A percentile compares a stretch with the other conserved stretches of the same genome.
These are phyloP conservation scores for Xyrichtys novacula DNA, from an alignment of 2,797 vertebrate species.

Conservation along the genomic window DNA sequence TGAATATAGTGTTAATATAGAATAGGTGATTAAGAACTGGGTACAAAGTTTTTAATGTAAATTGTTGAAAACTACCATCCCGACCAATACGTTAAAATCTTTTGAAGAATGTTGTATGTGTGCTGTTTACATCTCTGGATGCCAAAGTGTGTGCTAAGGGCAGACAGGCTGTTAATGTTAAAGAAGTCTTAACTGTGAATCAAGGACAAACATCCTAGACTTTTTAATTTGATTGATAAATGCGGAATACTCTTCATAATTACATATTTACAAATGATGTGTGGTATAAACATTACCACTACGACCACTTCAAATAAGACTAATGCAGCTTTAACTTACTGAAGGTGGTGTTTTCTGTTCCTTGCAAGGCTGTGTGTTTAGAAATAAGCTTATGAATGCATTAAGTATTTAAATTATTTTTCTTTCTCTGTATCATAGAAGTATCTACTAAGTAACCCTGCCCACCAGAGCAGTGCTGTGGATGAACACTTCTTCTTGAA, in stretches of 20 bases:
- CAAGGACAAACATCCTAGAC: not conserved
- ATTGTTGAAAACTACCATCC: too few species aligned
- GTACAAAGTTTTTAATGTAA: too few species aligned
- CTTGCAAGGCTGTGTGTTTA: not conserved
- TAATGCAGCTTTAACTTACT: too few species aligned
- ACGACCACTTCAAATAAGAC: too few species aligned
- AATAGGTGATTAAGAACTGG: too few species aligned
- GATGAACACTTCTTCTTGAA: conserved; percentile 90
- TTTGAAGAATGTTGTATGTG: too few species aligned
- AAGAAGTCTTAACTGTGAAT: not conserved
- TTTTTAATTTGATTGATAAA: not conserved
- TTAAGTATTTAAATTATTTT: not conserved
- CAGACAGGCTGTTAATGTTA: too few species aligned
- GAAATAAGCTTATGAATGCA: not conserved
- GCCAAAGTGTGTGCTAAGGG: too few species aligned
- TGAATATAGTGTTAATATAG: too few species aligned
- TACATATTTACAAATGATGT: not conserved
- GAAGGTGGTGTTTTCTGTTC: not conserved
- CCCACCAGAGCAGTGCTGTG: conserved; percentile 86
- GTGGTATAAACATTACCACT: not conserved
- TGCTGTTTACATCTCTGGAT: too few species aligned
- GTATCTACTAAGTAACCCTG: conserved; percentile 86
- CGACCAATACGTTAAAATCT: too few species aligned
- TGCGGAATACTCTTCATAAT: not conserved
- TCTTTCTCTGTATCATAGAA: conserved; percentile 72